phyloP scores from a whole-genome alignment of 2,888 invertebrate genomes.

The Protodeltote pygarga region DNA sequence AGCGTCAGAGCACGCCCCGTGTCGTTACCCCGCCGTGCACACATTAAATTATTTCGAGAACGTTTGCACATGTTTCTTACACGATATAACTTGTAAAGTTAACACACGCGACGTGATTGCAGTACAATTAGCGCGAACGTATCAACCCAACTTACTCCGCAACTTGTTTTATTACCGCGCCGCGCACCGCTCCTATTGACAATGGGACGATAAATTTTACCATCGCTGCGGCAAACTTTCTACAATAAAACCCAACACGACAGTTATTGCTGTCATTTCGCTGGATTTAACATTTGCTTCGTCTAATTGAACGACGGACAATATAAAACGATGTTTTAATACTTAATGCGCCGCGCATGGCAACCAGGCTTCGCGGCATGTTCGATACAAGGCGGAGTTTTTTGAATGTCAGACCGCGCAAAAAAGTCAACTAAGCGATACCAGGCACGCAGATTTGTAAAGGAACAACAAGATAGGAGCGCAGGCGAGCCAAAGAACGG shows the following conservation, averaged over 20 bases:
- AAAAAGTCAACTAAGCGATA: conserved; percentile 72
- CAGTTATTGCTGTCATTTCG: conserved; percentile 49
- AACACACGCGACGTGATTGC: conserved; percentile 51
- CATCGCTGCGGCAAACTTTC: conserved; percentile 50
- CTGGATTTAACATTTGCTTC: conserved; percentile 44
- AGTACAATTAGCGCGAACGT: conserved; percentile 55
- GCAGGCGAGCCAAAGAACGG: conserved; percentile 65
- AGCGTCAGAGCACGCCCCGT: conserved; percentile 48
- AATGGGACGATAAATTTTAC: conserved; percentile 61
- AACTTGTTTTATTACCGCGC: conserved; percentile 33
- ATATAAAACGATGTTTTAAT: conserved; percentile 42
- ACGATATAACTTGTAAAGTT: conserved; percentile 56
- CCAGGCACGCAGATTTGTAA: conserved; percentile 75
- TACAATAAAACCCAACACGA: conserved; percentile 54
- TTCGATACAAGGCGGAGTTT: conserved; percentile 69
- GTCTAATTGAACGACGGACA: conserved; percentile 38
- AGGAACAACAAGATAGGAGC: conserved; percentile 70
- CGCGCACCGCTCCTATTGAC: conserved; percentile 42
- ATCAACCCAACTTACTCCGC: conserved; percentile 40
- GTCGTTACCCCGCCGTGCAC: conserved; percentile 56
- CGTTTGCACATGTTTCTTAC: conserved; percentile 64
- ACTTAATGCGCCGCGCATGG: conserved; percentile 43
- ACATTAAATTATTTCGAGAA: conserved; percentile 71
- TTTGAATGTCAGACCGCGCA: conserved; percentile 70
- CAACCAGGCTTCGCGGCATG: conserved; percentile 57